Conservation (phyloP, 2,888 invertebrate genomes). For the Druceiella hillmani region DNA sequence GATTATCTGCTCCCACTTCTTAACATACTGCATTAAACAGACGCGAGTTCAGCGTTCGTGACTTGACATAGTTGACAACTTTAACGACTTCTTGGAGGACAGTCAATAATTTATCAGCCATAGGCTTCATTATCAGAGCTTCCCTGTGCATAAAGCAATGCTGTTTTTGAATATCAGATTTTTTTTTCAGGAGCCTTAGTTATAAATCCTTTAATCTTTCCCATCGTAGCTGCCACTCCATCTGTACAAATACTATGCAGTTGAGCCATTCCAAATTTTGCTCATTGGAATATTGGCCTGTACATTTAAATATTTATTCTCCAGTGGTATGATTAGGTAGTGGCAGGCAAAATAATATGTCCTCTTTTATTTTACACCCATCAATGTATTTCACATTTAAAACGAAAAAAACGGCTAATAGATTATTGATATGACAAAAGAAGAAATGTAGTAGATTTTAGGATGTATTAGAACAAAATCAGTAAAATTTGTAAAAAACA, state of each 20-base stretch:
- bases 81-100: slow-evolving; percentile 14
- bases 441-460: no score
- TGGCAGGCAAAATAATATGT: slow-evolving; percentile 17
- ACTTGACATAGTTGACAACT: slow-evolving; percentile 17
- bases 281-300: slow-evolving; percentile 11
- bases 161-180: slow-evolving; percentile 11
- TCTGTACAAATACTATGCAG: slow-evolving; percentile 10
- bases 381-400: slow-evolving; percentile 15
- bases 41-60: slow-evolving; percentile 18
- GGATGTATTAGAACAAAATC: no score
- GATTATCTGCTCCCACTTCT: slow-evolving; percentile 20
- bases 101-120: no score
- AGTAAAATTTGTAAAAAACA: no score
- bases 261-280: slow-evolving; percentile 16
- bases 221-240: slow-evolving; percentile 9
- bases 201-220: slow-evolving; percentile 14
- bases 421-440: no score
- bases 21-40: slow-evolving; percentile 17
- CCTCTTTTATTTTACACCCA: slow-evolving; percentile 16
- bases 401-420: no score
- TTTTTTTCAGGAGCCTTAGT: slow-evolving; percentile 15
- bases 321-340: slow-evolving; percentile 15
- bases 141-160: slow-evolving; percentile 16
- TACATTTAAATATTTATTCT: slow-evolving; percentile 14
- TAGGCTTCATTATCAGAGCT: no score